A percentile compares a stretch with the other conserved stretches of the same genome.
Evolutionary conservation across 2,113 vertebrate genomes (phyloP).

Genomic region (Zootoca vivipara): DNA sequence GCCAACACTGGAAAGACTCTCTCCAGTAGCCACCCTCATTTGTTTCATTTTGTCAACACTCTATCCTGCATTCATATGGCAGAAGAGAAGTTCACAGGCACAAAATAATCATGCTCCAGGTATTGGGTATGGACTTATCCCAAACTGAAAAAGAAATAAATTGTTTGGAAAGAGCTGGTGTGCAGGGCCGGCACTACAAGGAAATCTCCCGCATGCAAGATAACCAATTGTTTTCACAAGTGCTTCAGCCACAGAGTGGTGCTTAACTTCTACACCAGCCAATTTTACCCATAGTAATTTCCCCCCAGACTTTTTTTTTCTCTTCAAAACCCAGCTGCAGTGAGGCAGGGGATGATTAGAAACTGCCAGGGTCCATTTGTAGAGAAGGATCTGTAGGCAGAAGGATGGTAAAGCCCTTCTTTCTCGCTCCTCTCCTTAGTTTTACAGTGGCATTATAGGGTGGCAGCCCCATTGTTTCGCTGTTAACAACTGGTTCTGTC

Average conservation of each 20-base stretch:
- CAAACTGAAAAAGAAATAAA: too few species aligned
- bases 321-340: not conserved
- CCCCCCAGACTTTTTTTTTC: not conserved
- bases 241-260: not conserved
- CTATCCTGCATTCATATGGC: too few species aligned
- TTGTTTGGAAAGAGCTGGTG: too few species aligned
- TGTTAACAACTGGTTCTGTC: not conserved
- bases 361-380: not conserved
- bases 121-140: too few species aligned
- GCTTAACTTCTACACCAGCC: not conserved
- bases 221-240: too few species aligned
- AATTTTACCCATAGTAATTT: not conserved
- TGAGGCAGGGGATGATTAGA: not conserved
- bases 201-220: too few species aligned
- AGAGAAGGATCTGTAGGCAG: not conserved
- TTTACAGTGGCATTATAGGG: not conserved
- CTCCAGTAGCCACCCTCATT: too few species aligned
- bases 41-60: too few species aligned
- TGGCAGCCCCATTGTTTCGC: not conserved
- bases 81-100: too few species aligned
- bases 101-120: too few species aligned
- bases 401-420: not conserved
- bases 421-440: not conserved
- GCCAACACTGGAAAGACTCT: too few species aligned
- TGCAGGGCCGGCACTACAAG: too few species aligned